Evolutionary conservation across 1,140 invertebrate genomes (phyloP).

Genomic region (Helicoverpa zea): DNA sequence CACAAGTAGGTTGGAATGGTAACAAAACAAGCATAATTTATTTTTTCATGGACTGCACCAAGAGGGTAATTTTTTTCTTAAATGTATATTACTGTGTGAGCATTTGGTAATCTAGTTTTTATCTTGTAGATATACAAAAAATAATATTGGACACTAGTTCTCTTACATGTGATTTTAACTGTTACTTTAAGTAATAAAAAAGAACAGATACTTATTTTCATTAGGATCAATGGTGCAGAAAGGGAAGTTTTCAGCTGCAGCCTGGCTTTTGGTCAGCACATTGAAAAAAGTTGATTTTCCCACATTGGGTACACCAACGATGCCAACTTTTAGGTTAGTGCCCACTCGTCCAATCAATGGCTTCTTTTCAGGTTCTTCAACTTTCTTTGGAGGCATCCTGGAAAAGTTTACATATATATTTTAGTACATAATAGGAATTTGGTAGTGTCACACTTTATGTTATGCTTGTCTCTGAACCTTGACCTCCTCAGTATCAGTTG

Average conservation of each 20-base stretch:
- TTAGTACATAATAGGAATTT: background rate
- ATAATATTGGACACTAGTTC: no score
- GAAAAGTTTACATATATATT: conserved; percentile 28
- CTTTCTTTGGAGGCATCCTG: conserved; percentile 98
- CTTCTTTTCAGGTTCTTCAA: conserved; percentile 94
- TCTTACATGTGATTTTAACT: background rate
- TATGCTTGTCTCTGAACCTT: no score
- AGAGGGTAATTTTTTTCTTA: no score
- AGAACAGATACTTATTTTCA: conserved; percentile 98
- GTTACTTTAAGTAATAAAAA: conserved; percentile 54
- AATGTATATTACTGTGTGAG: no score
- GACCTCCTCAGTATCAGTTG: no score
- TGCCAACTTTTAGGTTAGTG: conserved; percentile 98
- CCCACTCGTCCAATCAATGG: conserved; percentile 98
- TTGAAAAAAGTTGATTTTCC: conserved; percentile 99
- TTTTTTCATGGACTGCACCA: no score
- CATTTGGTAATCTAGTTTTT: no score
- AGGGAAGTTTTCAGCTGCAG: conserved; percentile 99
- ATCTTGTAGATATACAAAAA: no score
- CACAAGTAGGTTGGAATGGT: no score
- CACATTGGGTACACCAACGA: conserved; percentile 97
- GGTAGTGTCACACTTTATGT: no score
- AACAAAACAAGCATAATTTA: no score
- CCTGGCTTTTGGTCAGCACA: conserved; percentile 98
- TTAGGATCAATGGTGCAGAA: conserved; percentile 99